Base-by-base conservation (phyloP, 2,797 vertebrate species). In the Hemitrygon akajei region DNA sequence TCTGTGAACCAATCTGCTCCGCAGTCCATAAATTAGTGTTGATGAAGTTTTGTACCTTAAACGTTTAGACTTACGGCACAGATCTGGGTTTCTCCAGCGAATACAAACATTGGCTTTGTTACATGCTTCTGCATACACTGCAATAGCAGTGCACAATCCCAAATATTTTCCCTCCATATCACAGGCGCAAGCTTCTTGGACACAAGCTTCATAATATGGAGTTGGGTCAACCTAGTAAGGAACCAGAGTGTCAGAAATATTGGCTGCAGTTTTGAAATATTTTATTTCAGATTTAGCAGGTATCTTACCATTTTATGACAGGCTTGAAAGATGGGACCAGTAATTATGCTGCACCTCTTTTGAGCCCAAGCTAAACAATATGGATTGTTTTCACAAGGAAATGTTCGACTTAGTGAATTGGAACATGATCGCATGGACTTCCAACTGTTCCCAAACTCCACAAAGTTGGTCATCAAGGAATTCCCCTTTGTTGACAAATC, bases 371-470 rank as follows among this genome's bases (percentile, higher is more conserved):
- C 22, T 47, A 93, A 93, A 93, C 91, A 93, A 56, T 93, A 76
- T 76, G 91, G 91, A 93, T 93, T 93, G 30, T 40, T 76, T 16
- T 93, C 71, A n/a, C 91, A 93, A 30, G 91, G 91, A 12, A 75
- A 93, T 76, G 27, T 76, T 73, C 76, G 11, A 56, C 58, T 93
- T 7, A 76, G 25, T 56, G 47, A 27, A 58, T 93, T 56, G 18
- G 71, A 56, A 40, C 91, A 93, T 9, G 91, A 93, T 25, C 30
- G 37, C 11, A 3, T 76, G 0, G 71, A 76, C 40, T 93, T 93
- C 93, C 93, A 93, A 86, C 76, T 93, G 16, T 93, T 93, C 30
- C 93, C 93, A 40, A 82, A 63, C 56, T 82, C 60, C 75, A 93
- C 1, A 2, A 7, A 7, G 69, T 40, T 93, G 34, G 93, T 58